Base-by-base conservation (phyloP, 2,888 invertebrate genomes). In the Folsomia candida region DNA sequence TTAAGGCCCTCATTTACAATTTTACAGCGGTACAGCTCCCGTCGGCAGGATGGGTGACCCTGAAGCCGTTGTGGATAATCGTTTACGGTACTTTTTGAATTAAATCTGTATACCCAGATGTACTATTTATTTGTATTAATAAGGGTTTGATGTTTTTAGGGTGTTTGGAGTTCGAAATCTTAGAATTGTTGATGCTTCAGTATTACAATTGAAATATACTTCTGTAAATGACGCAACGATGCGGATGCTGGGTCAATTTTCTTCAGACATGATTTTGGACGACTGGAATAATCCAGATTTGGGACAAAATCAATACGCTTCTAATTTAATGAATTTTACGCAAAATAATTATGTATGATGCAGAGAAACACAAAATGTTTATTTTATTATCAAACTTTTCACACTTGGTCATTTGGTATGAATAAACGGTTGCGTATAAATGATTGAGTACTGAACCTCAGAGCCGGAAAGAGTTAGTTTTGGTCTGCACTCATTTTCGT, bases 21-120 rank as follows among this genome's bases (percentile, higher is more conserved):
- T 47, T 47, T 47, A 47, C 18, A 14, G 70, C 58, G 70, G 66
- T 4, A 73, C 73, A n/a, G 73, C 71, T 11, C 73, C 73, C 1
- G 69, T 73, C 9, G 73, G 73, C 9, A 22, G 60, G 51, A 25
- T 24, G 1, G 37, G 29, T 24, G 67, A 70, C 18, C 69, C 69
- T 9, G 58, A 51, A 18, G 72, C 71, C 14, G 71, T 72, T 1
- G 72, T 72, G 0, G 72, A 72, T 27, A 60, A 64, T 11, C 47
- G 63, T 28, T 51, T 72, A 28, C 68, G 72, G 72, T 72, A 51
- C 9, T 24, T 54, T 24, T n/a, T 64, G 9, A 51, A 18, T 37
- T 68, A 24, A 47, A 51, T 29, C 20, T n/a, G 20, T 51, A 27
- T 25, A 11, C 11, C 14, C 25, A 22, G 18, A 47, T n/a, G 18